A percentile compares a stretch with the other conserved stretches of the same genome.
Evolutionary conservation across 2,113 vertebrate species (phyloP).

Genomic region (Cyanoramphus novaezelandiae): DNA sequence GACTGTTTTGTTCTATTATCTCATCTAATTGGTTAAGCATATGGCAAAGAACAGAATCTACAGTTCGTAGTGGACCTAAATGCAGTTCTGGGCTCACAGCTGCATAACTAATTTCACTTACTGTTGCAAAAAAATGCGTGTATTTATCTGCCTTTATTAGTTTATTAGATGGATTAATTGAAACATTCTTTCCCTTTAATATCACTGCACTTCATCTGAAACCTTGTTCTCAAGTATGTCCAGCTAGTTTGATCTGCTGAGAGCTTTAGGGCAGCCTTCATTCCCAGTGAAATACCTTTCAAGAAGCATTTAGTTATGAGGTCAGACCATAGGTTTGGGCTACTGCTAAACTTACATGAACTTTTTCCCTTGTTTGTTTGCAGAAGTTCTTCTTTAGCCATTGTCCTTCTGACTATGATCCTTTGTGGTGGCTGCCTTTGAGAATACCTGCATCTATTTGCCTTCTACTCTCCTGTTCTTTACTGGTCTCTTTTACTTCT

Average conservation of each 20-base stretch:
- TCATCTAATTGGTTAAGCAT: background rate
- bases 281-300: background rate
- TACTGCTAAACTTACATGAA: background rate
- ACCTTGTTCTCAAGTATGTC: background rate
- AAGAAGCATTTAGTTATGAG: background rate
- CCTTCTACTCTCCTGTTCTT: background rate
- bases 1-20: background rate
- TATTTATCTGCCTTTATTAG: background rate
- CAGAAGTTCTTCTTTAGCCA: background rate
- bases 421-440: background rate
- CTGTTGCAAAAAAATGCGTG: background rate
- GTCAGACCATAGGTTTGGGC: background rate
- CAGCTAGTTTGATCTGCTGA: background rate
- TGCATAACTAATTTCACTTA: background rate
- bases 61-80: background rate
- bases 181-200: background rate
- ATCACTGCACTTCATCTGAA: background rate
- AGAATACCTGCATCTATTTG: background rate
- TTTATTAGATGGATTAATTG: background rate
- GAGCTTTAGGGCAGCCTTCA: background rate
- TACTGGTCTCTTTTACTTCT: background rate
- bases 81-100: background rate
- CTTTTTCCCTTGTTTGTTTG: background rate
- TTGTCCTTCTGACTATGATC: background rate
- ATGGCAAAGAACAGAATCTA: background rate